Evolutionary conservation across 2,888 invertebrate species (phyloP).

Genomic region (Caenorhabditis angaria): DNA sequence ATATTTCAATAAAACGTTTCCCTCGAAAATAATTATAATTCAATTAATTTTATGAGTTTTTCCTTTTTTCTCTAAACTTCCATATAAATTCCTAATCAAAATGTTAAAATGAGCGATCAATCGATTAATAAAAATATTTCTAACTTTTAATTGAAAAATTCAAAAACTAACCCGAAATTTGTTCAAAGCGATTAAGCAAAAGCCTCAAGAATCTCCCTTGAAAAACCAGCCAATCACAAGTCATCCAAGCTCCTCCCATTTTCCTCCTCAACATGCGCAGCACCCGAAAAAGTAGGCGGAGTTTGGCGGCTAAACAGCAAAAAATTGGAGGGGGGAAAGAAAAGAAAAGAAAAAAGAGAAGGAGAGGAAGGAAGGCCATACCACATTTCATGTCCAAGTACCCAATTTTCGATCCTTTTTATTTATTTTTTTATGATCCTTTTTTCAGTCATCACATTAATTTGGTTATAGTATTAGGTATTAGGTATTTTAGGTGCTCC

Average conservation of each 20-base stretch:
- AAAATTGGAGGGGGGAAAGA: background rate
- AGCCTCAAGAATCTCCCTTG: background rate
- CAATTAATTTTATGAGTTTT: no score
- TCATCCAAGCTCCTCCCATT: conserved; percentile 18
- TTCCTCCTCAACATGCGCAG: conserved; percentile 9
- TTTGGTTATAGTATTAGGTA: background rate
- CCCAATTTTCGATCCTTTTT: conserved; percentile 39
- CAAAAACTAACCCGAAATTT: no score
- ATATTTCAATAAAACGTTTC: no score
- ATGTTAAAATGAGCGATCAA: no score
- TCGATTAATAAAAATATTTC: no score
- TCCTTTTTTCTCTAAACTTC: no score
- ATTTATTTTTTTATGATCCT: background rate
- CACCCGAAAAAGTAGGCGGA: background rate
- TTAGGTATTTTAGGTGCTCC: background rate
- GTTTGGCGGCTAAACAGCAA: background rate
- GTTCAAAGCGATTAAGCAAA: no score
- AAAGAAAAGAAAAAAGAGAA: background rate
- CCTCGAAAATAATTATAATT: no score
- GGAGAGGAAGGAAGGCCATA: conserved; percentile 25
- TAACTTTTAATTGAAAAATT: no score
- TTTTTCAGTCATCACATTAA: conserved; percentile 1
- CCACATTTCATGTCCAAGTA: conserved; percentile 46
- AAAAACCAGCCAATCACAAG: background rate
- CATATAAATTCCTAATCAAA: no score